A percentile compares a stretch with the other conserved stretches of the same genome.
Evolutionary conservation across 2,113 vertebrate genomes (phyloP).

Genomic region (Gnathonemus longibarbis): DNA sequence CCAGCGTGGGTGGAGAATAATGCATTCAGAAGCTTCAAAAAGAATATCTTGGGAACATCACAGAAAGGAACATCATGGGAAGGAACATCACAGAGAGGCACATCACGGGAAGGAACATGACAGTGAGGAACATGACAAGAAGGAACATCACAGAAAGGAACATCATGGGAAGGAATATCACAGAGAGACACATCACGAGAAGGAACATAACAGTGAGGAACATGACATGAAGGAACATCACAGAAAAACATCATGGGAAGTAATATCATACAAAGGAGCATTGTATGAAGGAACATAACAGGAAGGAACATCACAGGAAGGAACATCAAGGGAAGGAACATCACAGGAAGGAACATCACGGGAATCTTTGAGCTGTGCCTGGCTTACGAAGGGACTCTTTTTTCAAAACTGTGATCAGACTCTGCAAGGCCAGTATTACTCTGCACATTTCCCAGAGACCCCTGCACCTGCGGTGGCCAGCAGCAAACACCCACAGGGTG

Average conservation of each 20-base stretch:
- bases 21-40: not conserved
- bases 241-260: not conserved
- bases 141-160: not conserved
- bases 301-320: not conserved
- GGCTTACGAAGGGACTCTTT: not conserved
- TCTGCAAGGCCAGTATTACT: not conserved
- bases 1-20: not conserved
- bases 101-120: not conserved
- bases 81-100: not conserved
- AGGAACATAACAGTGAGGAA: no score
- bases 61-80: not conserved
- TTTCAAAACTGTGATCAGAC: not conserved
- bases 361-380: not conserved
- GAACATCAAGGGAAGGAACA: not conserved
- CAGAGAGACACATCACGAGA: not conserved
- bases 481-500: not conserved
- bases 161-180: not conserved
- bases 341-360: not conserved
- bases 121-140: not conserved
- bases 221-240: not conserved
- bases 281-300: not conserved
- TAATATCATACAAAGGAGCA: not conserved
- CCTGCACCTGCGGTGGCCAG: not conserved
- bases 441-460: not conserved
- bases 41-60: not conserved